These are phyloP conservation scores for Portunus trituberculatus DNA, from an alignment of 1,140 invertebrate genomes.

Conservation along the genomic window DNA sequence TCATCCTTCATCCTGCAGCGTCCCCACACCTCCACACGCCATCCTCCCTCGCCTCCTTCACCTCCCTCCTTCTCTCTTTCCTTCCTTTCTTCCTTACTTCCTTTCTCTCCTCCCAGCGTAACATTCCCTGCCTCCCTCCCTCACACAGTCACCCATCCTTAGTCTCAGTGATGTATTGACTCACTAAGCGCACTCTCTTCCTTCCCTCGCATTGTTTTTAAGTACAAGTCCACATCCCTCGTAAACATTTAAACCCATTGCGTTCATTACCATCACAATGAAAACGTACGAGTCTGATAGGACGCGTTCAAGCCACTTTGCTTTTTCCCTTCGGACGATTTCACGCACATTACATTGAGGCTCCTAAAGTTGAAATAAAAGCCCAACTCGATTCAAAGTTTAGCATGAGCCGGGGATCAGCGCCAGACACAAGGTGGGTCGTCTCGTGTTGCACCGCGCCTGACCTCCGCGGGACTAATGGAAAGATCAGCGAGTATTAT, in stretches of 20 bases:
- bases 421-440: neutral
- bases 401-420: neutral
- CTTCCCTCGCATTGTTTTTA: neutral
- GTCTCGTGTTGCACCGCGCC: neutral
- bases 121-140: neutral
- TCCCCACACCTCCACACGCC: neutral
- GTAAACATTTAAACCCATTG: neutral
- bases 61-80: neutral
- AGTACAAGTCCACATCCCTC: neutral
- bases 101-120: neutral
- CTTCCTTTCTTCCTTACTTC: neutral
- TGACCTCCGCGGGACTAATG: conserved; percentile 43
- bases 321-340: neutral
- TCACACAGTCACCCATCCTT: neutral
- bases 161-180: neutral
- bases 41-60: neutral
- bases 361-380: neutral
- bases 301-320: neutral
- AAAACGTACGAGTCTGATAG: neutral
- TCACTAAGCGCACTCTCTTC: neutral
- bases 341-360: neutral
- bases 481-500: conserved; percentile 53
- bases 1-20: neutral
- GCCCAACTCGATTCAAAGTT: neutral
- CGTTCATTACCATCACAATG: neutral